Percentiles rank a stretch among this genome's conserved stretches.
Conservation (phyloP, 2,113 vertebrate genomes). For the Xenopus laevis region DNA sequence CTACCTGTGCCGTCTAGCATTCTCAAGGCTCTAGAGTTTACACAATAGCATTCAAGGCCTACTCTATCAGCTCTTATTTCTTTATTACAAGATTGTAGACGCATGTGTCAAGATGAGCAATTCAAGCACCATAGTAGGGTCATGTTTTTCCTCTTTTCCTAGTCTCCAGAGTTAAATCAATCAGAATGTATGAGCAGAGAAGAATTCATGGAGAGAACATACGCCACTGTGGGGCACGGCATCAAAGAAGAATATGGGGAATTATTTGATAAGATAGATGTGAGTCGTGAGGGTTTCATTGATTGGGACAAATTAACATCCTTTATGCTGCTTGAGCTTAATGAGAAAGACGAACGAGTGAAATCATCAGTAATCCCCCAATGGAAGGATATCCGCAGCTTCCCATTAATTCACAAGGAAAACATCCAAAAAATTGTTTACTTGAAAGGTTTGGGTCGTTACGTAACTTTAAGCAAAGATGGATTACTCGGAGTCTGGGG, state of each 20-base stretch:
- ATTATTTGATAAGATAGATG: conserved; percentile 74
- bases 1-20: too few species aligned
- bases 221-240: conserved; percentile 56
- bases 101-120: neutral
- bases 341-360: conserved; percentile 67
- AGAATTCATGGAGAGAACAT: conserved; percentile 64
- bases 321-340: conserved; percentile 71
- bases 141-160: neutral
- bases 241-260: conserved; percentile 70
- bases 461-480: conserved; percentile 73
- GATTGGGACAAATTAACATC: conserved; percentile 72
- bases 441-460: conserved; percentile 65
- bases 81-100: neutral
- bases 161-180: conserved; percentile 51
- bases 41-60: neutral
- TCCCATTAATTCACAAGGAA: conserved; percentile 70
- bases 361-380: conserved; percentile 53
- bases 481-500: conserved; percentile 70
- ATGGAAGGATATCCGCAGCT: conserved; percentile 66
- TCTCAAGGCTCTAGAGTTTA: too few species aligned
- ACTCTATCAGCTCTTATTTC: neutral
- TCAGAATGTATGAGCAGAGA: conserved; percentile 58
- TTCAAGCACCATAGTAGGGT: neutral
- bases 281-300: conserved; percentile 63
- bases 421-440: conserved; percentile 69